A percentile compares a stretch with the other conserved stretches of the same genome.
Evolutionary conservation across 92 coral and sea anemone genomes (phyloP).

Genomic region (Anthopleura xanthogrammica): DNA sequence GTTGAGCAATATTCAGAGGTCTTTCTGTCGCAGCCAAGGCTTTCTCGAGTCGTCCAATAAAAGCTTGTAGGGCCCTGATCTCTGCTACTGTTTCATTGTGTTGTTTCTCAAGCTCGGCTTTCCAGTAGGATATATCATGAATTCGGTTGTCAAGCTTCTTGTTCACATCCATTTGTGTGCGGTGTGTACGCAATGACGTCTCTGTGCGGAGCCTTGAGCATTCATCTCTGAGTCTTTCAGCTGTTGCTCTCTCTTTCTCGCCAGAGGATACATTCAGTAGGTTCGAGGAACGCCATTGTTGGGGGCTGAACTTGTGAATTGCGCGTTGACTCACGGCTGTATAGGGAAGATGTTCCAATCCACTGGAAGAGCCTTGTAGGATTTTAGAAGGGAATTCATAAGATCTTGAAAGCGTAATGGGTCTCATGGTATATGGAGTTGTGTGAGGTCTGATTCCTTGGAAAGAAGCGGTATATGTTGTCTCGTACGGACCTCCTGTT

Average conservation of each 20-base stretch:
- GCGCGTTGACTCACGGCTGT: conserved; percentile 78
- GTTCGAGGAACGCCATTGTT: conserved; percentile 95
- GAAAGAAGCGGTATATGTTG: conserved; percentile 85
- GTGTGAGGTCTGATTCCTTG: conserved; percentile 74
- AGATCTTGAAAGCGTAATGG: conserved; percentile 58
- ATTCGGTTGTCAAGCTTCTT: conserved; percentile 89
- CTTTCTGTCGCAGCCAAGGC: conserved; percentile 92
- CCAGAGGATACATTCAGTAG: conserved; percentile 87
- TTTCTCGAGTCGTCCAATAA: conserved; percentile 93
- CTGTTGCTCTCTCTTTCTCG: conserved; percentile 93
- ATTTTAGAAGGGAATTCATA: conserved; percentile 85
- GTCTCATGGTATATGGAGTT: conserved; percentile 48
- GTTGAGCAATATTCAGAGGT: conserved; percentile 86
- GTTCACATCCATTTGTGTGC: conserved; percentile 96
- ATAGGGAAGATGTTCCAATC: conserved; percentile 87
- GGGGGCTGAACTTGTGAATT: conserved; percentile 78
- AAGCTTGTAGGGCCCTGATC: conserved; percentile 89
- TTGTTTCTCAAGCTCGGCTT: conserved; percentile 84
- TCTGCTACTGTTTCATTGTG: conserved; percentile 93
- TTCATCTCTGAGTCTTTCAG: conserved; percentile 94
- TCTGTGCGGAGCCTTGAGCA: conserved; percentile 96
- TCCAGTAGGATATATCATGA: conserved; percentile 87
- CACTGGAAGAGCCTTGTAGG: conserved; percentile 76
- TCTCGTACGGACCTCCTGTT: conserved; percentile 87
- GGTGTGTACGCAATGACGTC: conserved; percentile 86